Conservation (phyloP, 2,888 invertebrate genomes). For the Lithosia quadra region DNA sequence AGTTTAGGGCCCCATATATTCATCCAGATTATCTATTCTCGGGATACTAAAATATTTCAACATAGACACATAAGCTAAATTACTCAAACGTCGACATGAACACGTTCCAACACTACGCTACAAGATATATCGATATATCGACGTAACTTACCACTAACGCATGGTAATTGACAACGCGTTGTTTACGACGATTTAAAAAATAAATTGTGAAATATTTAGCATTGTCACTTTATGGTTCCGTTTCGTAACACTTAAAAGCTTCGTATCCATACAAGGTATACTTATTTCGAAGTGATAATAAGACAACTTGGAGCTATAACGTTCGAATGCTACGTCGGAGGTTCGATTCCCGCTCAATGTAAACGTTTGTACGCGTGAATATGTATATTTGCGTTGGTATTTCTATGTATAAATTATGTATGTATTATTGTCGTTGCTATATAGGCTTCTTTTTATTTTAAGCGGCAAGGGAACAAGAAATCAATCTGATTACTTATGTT, state of each 20-base stretch:
- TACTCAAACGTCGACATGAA: neutral
- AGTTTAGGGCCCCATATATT: no score
- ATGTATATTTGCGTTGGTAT: neutral
- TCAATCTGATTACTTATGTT: no score
- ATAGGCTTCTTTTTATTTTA: no score
- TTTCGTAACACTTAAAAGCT: conserved; percentile 31
- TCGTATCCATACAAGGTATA: neutral
- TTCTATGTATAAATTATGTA: no score
- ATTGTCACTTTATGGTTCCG: conserved; percentile 38
- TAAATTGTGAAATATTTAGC: conserved; percentile 46
- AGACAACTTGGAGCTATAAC: neutral
- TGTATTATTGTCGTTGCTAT: no score
- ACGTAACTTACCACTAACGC: conserved; percentile 32
- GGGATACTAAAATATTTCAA: no score
- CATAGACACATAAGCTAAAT: no score
- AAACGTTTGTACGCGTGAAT: neutral
- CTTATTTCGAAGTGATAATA: neutral
- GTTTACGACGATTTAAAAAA: conserved; percentile 60
- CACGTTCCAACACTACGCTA: neutral
- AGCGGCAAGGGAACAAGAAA: no score
- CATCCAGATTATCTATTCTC: no score
- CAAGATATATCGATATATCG: conserved; percentile 27
- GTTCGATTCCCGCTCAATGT: neutral
- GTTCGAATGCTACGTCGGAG: neutral
- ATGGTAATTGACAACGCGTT: conserved; percentile 66